A percentile compares a stretch with the other conserved stretches of the same genome.
phyloP scores from a whole-genome alignment of 1,140 invertebrate genomes.

The Portunus trituberculatus region DNA sequence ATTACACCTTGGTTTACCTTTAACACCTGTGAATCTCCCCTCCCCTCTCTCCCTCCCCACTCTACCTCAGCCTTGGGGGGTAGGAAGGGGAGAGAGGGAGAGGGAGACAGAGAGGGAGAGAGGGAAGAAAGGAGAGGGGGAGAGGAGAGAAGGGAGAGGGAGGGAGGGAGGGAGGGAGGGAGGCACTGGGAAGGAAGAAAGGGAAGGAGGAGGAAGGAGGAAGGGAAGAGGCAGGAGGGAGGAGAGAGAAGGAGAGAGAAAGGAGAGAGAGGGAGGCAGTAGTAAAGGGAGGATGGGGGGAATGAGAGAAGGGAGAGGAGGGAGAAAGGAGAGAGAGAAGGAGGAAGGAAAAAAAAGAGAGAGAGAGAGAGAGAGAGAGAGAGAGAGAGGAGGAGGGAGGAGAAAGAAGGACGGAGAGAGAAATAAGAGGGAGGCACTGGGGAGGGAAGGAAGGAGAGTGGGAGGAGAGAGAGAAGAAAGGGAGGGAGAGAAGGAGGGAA shows the following conservation, averaged over 20 bases:
- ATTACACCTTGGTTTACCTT: too few relatives aligned
- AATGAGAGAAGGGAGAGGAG: neutral
- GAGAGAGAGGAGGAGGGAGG: neutral
- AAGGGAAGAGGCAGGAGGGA: neutral
- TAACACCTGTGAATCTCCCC: too few relatives aligned
- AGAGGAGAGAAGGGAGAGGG: too few relatives aligned
- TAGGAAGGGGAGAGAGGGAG: too few relatives aligned
- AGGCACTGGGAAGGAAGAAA: too few relatives aligned
- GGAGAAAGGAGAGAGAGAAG: neutral
- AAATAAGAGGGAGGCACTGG: neutral
- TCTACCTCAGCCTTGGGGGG: too few relatives aligned
- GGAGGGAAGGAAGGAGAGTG: neutral
- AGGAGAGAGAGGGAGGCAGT: neutral
- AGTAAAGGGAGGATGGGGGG: neutral
- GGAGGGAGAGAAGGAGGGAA: neutral
- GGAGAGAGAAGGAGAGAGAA: neutral
- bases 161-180: too few relatives aligned
- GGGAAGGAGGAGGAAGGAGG: too few relatives aligned
- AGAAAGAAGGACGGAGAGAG: too few relatives aligned
- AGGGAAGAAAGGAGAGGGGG: too few relatives aligned
- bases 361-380: neutral
- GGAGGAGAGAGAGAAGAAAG: neutral
- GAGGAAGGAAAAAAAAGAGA: neutral
- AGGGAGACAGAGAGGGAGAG: too few relatives aligned
- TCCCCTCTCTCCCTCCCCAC: too few relatives aligned